Base-by-base conservation (phyloP, 2,113 vertebrate genomes). In the Ginglymostoma cirratum region DNA sequence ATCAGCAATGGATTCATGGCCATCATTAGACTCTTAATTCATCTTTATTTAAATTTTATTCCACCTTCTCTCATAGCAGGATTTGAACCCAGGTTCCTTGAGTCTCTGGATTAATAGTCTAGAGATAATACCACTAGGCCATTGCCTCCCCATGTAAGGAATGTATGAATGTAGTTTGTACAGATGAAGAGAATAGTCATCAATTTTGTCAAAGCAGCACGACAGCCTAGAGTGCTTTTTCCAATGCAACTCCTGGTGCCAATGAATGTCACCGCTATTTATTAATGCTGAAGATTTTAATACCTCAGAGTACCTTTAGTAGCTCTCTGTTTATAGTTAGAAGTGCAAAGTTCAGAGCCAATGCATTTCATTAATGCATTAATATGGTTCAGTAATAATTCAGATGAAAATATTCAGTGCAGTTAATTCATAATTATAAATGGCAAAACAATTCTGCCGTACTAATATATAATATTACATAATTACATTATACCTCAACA, bases 391-490 rank as follows among this genome's bases (percentile, higher is more conserved):
- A 72, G 21, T 30, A 42, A 55, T 89, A 72, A 72, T 30, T 48
- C 21, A 30, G 69, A 95, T 69, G 93, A 72, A 69, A 66, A 69
- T 48, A 55, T 70, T 30, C 93, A 70, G 8, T 72, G 42, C 67
- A 95, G 30, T 95, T 94, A 42, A 94, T 42, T 94, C 65, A 24
- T 66, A 94, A 94, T 69, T 69, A 69, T 67, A 67, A 38, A 93
- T 94, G 69, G 92, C 38, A 70, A 94, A 95, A 72, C 93, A 95
- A 23, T 67, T 95, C 8, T 72, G 1, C 24, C 45, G 12, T 72
- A 72, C 45, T 72, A 72, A 30, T 48, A 69, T 95, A 70, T 95
- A 72, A 95, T 72, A 5, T 15, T 45, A 42, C 23, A 45, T 70
- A 70, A 70, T 70, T 12, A 45, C 23, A 95, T 67, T 42, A 94